phyloP scores from a whole-genome alignment of 1,140 invertebrate species.

The Olivierus martensii region DNA sequence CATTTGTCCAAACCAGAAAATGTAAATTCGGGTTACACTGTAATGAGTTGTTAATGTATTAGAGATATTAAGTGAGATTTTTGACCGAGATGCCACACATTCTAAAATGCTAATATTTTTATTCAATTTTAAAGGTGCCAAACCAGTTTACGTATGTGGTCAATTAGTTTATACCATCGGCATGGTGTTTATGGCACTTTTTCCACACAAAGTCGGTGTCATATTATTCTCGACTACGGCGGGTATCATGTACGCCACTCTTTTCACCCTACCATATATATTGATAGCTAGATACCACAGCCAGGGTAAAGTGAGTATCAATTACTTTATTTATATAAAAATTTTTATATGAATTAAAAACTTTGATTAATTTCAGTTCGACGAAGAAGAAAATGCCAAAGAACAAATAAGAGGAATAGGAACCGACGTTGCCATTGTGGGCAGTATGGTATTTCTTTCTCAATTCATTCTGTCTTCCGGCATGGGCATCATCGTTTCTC shows the following conservation, averaged over 20 bases:
- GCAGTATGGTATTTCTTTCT: conserved; percentile 71
- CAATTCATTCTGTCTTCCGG: conserved; percentile 77
- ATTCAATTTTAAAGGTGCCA: conserved; percentile 59
- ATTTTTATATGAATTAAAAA: no score
- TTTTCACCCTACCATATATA: conserved; percentile 94
- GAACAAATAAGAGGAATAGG: conserved; percentile 54
- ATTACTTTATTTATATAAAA: no score
- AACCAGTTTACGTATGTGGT: conserved; percentile 75
- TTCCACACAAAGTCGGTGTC: conserved; percentile 59
- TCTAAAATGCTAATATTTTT: no score
- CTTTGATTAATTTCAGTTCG: no score
- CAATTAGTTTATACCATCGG: conserved; percentile 73
- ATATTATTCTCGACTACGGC: conserved; percentile 79
- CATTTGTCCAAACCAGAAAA: no score
- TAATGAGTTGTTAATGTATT: no score
- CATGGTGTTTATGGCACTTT: conserved; percentile 74
- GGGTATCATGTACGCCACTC: conserved; percentile 91
- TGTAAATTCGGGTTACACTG: no score
- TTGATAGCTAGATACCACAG: conserved; percentile 86
- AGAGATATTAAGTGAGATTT: no score
- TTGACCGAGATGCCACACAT: no score
- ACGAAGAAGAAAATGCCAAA: background rate
- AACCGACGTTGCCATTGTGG: conserved; percentile 83
- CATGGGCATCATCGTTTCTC: conserved; percentile 68
- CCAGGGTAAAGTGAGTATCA: conserved; percentile 54